Base-by-base conservation (phyloP, 2,113 vertebrate genomes). In the Cynopterus brachyotis region DNA sequence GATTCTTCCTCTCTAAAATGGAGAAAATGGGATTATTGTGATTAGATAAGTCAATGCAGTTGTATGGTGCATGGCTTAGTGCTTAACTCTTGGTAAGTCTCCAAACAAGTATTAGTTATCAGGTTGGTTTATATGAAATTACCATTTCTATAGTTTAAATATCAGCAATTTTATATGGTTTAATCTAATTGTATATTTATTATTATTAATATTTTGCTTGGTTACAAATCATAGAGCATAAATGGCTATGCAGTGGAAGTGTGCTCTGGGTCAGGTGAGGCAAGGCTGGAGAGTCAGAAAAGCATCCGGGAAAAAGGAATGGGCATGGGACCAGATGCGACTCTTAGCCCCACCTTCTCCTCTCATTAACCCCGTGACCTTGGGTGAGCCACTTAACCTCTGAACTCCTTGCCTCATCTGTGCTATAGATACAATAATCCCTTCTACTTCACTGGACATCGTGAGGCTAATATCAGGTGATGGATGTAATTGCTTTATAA, bases 381-480 rank as follows among this genome's bases (percentile, higher is more conserved):
- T 91, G 95, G 93, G 95, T 55, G 73, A 97, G 70, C 93, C 97
- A 98, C 97, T 97, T 97, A 97, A 97, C 96, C 96, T 94, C 96
- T 69, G 62, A 90, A 88, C 76, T 91, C 84, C 94, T 94, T 86
- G 85, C 88, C 96, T 97, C 96, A 97, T 96, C 96, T 98, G 96
- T 85, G 94, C 93, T 78, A 89, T 81, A 73, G 96, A 95, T 96
- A 95, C 78, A 97, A 97, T 97, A 94, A 97, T 97, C 95, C 93
- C 95, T 95, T 97, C 97, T 93, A 91, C 96, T 86, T 97, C 96
- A 76, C 42, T 95, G 95, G 91, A 17, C 91, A 86, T 78, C 11
- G 88, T 96, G 96, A 97, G 26, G 95, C 95, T 96, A 88, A 98
- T 96, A 93, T 73, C 95, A 79, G 72, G 75, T 89, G 96, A 97